Percentiles rank a stretch among this genome's conserved stretches.
Conservation (phyloP, 2,797 vertebrate genomes). For the Hyperoplus lanceolatus region DNA sequence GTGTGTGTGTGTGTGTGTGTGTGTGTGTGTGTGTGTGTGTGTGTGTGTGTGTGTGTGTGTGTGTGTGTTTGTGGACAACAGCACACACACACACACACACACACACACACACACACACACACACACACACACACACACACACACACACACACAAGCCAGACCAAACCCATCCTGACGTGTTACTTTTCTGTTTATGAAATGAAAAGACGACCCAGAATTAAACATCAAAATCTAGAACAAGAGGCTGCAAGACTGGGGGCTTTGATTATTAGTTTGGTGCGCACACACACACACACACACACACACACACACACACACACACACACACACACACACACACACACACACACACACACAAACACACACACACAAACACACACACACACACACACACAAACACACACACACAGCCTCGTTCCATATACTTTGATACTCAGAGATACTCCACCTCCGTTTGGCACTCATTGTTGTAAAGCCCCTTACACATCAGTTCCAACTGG, state of each 20-base stretch:
- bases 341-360: no score
- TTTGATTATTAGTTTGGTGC: conserved; percentile 41
- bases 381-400: neutral
- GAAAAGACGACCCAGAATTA: conserved; percentile 47
- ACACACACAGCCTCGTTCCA: neutral
- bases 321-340: no score
- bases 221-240: conserved; percentile 58
- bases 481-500: conserved; percentile 65
- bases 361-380: no score
- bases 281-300: neutral
- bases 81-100: no score
- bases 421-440: conserved; percentile 41
- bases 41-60: no score
- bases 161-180: conserved; percentile 21
- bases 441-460: conserved; percentile 36
- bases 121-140: no score
- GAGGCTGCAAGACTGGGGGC: conserved; percentile 30
- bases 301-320: neutral
- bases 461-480: conserved; percentile 48
- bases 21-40: no score
- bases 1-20: no score
- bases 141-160: no score
- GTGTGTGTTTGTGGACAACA: no score
- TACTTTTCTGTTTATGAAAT: conserved; percentile 20
- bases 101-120: no score